Base-by-base conservation (phyloP, 1,140 invertebrate genomes). In the Listronotus oregonensis region DNA sequence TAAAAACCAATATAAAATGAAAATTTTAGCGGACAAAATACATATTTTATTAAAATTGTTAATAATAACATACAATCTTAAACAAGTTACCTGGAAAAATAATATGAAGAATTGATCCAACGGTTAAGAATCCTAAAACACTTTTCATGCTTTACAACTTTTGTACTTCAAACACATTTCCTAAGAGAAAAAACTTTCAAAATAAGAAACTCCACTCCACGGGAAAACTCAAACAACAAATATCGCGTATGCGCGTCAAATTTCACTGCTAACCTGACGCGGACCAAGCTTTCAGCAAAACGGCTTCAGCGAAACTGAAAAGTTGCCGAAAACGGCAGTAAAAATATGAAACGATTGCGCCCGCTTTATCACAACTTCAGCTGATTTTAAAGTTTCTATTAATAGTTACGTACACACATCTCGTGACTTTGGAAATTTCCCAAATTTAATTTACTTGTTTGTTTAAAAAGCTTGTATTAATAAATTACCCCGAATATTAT, bases 261-360 rank as follows among this genome's bases (percentile, higher is more conserved):
- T 27, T 59, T 37, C 8, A 37, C 11, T 37, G 8, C 8, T 10
- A 37, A n/a, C 14, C 7, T 12, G n/a, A 32, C 17, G 14, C 46
- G 17, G 17, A 9, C 9, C n/a, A 50, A 42, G 27, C 37, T 34
- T 52, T 40, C 50, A 21, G 34, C 21, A 21, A 17, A 37, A 50
- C 60, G 60, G 14, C 42, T 17, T 43, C 39, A 40, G 39, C 6
- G 37, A 43, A 63, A 63, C 60, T 63, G 60, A 40, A 63, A 63
- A 63, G 8, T 63, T 63, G 44, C 47, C 12, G 60, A 63, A 63
- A 63, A 63, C 51, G 60, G 14, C 31, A 17, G 60, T 39, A 34
- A 63, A 63, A 63, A 15, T 46, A 27, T 54, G 32, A 47, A 61
- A 51, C 58, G 60, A 54, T 63, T 63, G 60, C 60, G 60, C 60